These are phyloP conservation scores for Chaetodon auriga DNA, from an alignment of 2,113 vertebrate species.

Conservation along the genomic window DNA sequence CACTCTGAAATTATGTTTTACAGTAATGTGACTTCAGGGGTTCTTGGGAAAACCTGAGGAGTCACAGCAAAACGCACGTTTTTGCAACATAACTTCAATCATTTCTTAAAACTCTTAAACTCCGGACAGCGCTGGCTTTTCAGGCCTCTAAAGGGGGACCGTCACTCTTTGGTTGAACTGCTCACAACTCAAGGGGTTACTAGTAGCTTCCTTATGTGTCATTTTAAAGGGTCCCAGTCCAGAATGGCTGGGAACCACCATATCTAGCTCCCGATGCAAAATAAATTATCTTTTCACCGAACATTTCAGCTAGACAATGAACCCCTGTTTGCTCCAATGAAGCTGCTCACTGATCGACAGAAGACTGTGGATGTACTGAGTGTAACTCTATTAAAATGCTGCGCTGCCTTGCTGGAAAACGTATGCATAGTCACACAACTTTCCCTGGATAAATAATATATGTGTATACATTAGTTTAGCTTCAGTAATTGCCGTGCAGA, in stretches of 20 bases:
- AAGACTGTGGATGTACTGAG: neutral
- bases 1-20: constrained; percentile 9
- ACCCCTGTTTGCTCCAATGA: neutral
- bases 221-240: neutral
- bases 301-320: neutral
- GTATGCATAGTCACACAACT: neutral
- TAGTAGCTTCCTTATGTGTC: neutral
- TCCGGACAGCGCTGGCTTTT: neutral
- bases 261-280: neutral
- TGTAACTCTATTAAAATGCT: neutral
- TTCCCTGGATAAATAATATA: neutral
- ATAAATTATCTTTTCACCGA: neutral
- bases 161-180: neutral
- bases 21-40: constrained; percentile 3
- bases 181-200: neutral
- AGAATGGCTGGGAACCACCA: neutral
- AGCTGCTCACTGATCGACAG: neutral
- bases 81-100: too few relatives aligned
- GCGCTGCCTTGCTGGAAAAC: neutral
- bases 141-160: neutral
- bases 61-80: too few relatives aligned
- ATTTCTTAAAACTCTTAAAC: neutral
- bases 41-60: neutral
- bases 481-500: neutral
- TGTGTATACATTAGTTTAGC: neutral